Evolutionary conservation across 2,888 invertebrate species (phyloP).

Genomic region (Crepidodera aurea): DNA sequence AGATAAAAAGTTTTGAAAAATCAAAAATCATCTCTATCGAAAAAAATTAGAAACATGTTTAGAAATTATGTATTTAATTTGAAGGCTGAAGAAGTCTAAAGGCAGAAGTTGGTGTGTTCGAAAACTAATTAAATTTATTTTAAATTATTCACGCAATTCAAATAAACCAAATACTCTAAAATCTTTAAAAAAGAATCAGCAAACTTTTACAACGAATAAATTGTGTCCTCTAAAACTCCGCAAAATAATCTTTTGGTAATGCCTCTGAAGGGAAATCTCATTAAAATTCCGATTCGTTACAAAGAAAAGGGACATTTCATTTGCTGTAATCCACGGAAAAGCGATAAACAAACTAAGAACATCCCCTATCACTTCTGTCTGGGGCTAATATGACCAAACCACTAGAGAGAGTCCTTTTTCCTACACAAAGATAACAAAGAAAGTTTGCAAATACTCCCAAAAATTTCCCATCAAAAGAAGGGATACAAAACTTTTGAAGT

Average conservation of each 20-base stretch:
- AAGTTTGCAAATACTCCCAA: constrained; percentile 15
- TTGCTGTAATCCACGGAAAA: constrained; percentile 17
- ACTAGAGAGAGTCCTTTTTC: constrained; percentile 16
- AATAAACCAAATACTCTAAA: too few species aligned
- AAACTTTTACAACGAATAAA: too few species aligned
- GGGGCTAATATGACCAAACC: constrained; percentile 20
- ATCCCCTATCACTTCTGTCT: constrained; percentile 21
- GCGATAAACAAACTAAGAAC: constrained; percentile 23
- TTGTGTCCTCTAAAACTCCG: too few species aligned
- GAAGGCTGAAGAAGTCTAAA: too few species aligned
- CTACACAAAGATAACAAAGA: constrained; percentile 25
- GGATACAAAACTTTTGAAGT: constrained; percentile 31
- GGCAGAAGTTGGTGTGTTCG: too few species aligned
- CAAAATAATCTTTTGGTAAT: not conserved
- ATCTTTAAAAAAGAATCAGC: too few species aligned
- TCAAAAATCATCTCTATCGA: too few species aligned
- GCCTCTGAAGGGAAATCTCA: constrained; percentile 8
- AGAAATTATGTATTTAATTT: too few species aligned
- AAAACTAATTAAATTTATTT: too few species aligned
- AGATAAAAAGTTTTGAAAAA: too few species aligned
- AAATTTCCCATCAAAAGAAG: constrained; percentile 23
- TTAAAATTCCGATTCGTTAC: constrained; percentile 15
- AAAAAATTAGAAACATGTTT: too few species aligned
- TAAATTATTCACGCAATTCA: too few species aligned
- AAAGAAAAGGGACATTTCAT: constrained; percentile 19